These are phyloP conservation scores for Cryptocephalus moraei DNA, from an alignment of 2,888 invertebrate species.

Conservation along the genomic window DNA sequence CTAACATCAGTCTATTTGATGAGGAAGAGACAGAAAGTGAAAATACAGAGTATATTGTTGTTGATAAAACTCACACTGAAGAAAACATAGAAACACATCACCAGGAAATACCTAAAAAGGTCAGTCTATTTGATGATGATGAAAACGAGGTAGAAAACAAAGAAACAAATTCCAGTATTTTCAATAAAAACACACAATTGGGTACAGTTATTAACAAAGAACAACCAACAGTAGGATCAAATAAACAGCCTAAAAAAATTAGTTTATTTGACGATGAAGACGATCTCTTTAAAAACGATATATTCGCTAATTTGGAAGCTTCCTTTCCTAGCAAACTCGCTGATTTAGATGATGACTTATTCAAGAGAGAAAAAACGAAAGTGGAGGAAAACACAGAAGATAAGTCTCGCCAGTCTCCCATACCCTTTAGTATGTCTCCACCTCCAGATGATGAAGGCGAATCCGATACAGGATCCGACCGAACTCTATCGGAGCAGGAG, in stretches of 20 bases:
- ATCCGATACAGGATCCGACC: constrained; percentile 29
- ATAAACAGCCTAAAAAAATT: constrained; percentile 2
- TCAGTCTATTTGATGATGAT: too few species aligned
- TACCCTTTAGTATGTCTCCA: constrained; percentile 8
- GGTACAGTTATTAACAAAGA: too few species aligned
- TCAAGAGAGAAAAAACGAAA: background rate
- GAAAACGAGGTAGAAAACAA: too few species aligned
- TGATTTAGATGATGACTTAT: background rate
- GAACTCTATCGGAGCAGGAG: constrained; percentile 19
- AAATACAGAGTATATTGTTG: too few species aligned
- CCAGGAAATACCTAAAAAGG: too few species aligned
- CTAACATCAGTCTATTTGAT: too few species aligned
- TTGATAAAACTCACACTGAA: too few species aligned
- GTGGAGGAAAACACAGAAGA: background rate
- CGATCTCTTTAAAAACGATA: constrained; percentile 30
- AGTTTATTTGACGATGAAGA: constrained; percentile 4
- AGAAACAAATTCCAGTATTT: too few species aligned
- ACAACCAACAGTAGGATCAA: too few species aligned
- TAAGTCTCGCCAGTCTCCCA: background rate
- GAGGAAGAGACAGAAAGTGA: too few species aligned
- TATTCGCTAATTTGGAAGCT: constrained; percentile 24
- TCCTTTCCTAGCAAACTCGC: background rate
- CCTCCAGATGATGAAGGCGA: constrained; percentile 15
- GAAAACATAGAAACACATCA: too few species aligned
- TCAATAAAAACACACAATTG: too few species aligned